Evolutionary conservation across 2,113 vertebrate genomes (phyloP), one percentile per base, ranked within the genome.

Genomic region (Podilymbus podiceps): DNA sequence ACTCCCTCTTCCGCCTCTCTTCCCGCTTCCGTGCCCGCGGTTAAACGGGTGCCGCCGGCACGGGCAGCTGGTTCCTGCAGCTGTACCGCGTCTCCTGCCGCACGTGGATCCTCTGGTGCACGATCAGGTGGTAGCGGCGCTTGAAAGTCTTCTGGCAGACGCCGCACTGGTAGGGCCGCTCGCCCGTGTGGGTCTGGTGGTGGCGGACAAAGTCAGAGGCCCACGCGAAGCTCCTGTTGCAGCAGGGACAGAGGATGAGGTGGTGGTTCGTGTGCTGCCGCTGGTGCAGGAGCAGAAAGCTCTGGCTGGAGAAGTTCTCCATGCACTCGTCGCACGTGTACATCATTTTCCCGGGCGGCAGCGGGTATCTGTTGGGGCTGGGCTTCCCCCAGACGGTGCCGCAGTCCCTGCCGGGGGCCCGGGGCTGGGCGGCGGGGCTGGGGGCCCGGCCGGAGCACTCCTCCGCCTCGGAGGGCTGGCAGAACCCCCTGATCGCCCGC

Each of bases 281-380:
- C 89, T 93, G 95, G 89, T 95, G 96, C 38, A 96, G 67, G 3
- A 62, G 21, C 14, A 97, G 84, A 15, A 95, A 86, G 35, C 22
- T 35, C 76, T 86, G 72, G 89, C 69, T 97, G 91, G 96, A 95
- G 89, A 94, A 97, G 80, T 46, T 94, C n/a, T 92, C 95, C 91
- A 40, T 20, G 80, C 96, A 96, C 2, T 89, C 46, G 0, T 25
- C 74, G 68, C 96, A 97, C 0, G 33, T 86, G 10, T 90, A 95
- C 53, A 35, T 78, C 38, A 63, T 15, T 5, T 90, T 80, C 3
- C 23, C 83, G 0, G 91, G 2, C 0, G 91, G 2, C 49, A 73
- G 23, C 0, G 72, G 62, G 63, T 13, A 83, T 5, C 21, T 4
- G 12, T 5, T 4, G 0, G 86, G n/a, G 63, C 10, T 12, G 2